phyloP scores from a whole-genome alignment of 2,797 vertebrate species.

The Hylomyscus alleni region DNA sequence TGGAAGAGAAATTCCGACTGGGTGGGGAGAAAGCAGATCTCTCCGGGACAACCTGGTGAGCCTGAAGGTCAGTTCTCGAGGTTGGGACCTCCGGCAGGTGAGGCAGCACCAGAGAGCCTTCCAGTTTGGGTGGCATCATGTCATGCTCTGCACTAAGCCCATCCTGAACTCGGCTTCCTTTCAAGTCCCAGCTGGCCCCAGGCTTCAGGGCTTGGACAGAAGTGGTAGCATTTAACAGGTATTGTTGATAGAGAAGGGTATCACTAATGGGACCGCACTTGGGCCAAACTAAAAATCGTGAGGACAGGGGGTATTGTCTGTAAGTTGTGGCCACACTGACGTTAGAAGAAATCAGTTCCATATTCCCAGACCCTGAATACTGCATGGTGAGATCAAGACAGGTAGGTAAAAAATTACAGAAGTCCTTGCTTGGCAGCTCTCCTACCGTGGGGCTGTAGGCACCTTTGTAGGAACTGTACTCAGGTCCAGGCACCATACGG shows the following conservation, averaged over 20 bases:
- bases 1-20: constrained; percentile 91
- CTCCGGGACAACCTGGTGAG: constrained; percentile 89
- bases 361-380: constrained; percentile 94
- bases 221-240: constrained; percentile 94
- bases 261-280: constrained; percentile 93
- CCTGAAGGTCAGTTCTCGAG: constrained; percentile 84
- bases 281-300: constrained; percentile 96
- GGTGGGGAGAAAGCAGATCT: constrained; percentile 97
- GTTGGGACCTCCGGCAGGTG: constrained; percentile 87
- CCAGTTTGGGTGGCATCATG: constrained; percentile 88
- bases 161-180: constrained; percentile 90
- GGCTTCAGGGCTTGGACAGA: constrained; percentile 95
- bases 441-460: constrained; percentile 89
- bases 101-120: constrained; percentile 90
- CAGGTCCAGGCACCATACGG: constrained; percentile 92
- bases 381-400: constrained; percentile 96
- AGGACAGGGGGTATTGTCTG: constrained; percentile 95
- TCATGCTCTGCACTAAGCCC: constrained; percentile 91
- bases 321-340: constrained; percentile 98
- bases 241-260: constrained; percentile 97
- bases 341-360: constrained; percentile 98
- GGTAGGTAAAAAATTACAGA: constrained; percentile 93
- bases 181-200: constrained; percentile 93
- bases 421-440: constrained; percentile 93
- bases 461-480: constrained; percentile 95